Base-by-base conservation (phyloP, 2,888 invertebrate species). In the Sussaba pulchella region DNA sequence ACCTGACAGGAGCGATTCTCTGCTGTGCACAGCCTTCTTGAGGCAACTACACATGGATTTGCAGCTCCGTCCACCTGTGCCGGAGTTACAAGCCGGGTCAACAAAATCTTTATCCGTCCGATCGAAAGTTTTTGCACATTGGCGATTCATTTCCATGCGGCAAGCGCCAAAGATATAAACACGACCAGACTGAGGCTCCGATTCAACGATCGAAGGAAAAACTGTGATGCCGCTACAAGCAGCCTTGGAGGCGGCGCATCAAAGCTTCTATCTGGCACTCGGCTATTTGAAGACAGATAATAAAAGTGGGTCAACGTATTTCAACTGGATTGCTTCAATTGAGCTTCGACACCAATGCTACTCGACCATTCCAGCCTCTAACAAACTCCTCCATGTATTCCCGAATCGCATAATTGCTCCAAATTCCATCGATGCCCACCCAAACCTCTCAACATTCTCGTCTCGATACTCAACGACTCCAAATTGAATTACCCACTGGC, bases 271-370 rank as follows among this genome's bases (percentile, higher is more conserved):
- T 21, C 41, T 31, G 4, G 31, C 36, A 2, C 14, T 31, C 1
- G 31, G 26, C 17, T 36, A 59, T 74, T 75, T 66, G 67, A 64
- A 70, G 45, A 43, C 31, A n/a, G 54, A 74, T 70, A 63, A 81
- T 63, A 67, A 73, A 78, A 79, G 63, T 76, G 61, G 72, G 72
- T 82, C 74, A 17, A 43, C 19, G n/a, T 45, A 70, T 43, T 66
- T 17, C 45, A 71, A 64, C 36, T 52, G 47, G 39, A 63, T 63
- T 17, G 45, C 50, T 61, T 17, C 50, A 52, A 72, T 63, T 31
- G 24, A 61, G 17, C 21, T 6, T 12, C 39, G 10, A 26, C 36
- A 21, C 36, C 9, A 17, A 21, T 12, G 17, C 14, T 21, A 47
- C 10, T 10, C 24, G 2, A 45, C 45, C 45, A 64, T 31, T 54